phyloP scores from a whole-genome alignment of 2,888 invertebrate species.

The Sinelater perroti region DNA sequence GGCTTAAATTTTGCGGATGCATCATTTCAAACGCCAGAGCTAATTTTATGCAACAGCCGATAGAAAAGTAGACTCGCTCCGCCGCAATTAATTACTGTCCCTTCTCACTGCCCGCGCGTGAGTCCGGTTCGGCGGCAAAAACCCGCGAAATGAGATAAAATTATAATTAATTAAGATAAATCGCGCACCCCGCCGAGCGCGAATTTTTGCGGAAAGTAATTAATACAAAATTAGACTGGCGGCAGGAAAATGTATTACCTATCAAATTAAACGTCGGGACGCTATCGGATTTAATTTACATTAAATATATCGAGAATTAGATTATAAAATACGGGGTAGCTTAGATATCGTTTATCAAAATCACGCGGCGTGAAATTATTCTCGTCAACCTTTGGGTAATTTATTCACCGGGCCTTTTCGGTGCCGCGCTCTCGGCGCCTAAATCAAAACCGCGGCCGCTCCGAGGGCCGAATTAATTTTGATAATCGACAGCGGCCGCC shows the following conservation, averaged over 20 bases:
- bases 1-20: slow-evolving; percentile 12
- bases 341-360: slow-evolving; percentile 41
- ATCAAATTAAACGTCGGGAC: slow-evolving; percentile 46
- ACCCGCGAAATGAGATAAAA: slow-evolving; percentile 18
- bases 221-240: slow-evolving; percentile 35
- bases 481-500: slow-evolving; percentile 4
- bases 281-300: slow-evolving; percentile 47
- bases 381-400: slow-evolving; percentile 34
- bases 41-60: slow-evolving; percentile 8
- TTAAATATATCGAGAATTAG: slow-evolving; percentile 47
- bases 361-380: slow-evolving; percentile 43
- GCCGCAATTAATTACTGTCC: slow-evolving; percentile 21
- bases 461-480: neutral
- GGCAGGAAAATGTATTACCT: slow-evolving; percentile 41
- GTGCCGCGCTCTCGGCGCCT: neutral
- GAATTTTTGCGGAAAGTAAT: slow-evolving; percentile 32
- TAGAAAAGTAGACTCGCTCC: slow-evolving; percentile 37
- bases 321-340: slow-evolving; percentile 43
- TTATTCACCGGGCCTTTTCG: slow-evolving; percentile 19
- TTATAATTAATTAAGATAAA: slow-evolving; percentile 37
- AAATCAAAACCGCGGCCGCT: neutral
- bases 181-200: slow-evolving; percentile 14
- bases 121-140: slow-evolving; percentile 10
- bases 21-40: slow-evolving; percentile 7
- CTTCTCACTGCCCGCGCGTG: slow-evolving; percentile 10